A percentile compares a stretch with the other conserved stretches of the same genome.
phyloP scores from a whole-genome alignment of 2,888 invertebrate genomes.

The Campoplex nolae region DNA sequence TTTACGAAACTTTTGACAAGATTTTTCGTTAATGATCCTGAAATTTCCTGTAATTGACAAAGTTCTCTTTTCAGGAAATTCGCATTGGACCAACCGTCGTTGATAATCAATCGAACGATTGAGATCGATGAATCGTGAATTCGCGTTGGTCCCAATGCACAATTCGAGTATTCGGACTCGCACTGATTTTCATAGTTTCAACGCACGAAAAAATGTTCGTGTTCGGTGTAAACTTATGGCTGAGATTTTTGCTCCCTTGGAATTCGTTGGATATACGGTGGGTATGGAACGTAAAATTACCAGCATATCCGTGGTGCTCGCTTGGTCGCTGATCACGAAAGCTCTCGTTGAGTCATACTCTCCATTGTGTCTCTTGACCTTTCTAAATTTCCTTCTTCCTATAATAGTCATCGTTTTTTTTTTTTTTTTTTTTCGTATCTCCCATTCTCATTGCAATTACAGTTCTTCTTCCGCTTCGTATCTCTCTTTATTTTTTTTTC shows the following conservation, averaged over 20 bases:
- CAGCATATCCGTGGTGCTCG: slow-evolving; percentile 44
- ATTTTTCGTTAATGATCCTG: not conserved
- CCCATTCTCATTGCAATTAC: slow-evolving; percentile 20
- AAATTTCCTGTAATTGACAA: not conserved
- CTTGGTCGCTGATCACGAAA: slow-evolving; percentile 74
- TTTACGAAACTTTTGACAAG: not conserved
- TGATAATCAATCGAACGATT: not conserved
- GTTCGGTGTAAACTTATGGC: not conserved
- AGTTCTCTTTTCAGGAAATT: not conserved
- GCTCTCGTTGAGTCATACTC: slow-evolving; percentile 48
- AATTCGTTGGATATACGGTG: not conserved
- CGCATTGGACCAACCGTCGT: not conserved
- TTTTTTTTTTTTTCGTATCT: slow-evolving; percentile 20
- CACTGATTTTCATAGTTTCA: too few relatives aligned
- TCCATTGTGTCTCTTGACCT: slow-evolving; percentile 50
- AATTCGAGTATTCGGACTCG: not conserved
- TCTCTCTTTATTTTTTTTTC: slow-evolving; percentile 30
- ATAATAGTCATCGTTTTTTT: not conserved
- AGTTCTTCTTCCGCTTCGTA: slow-evolving; percentile 56
- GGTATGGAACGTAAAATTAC: slow-evolving; percentile 54
- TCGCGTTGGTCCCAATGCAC: not conserved
- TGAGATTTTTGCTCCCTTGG: slow-evolving; percentile 25
- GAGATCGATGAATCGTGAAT: not conserved
- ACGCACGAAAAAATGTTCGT: not conserved
- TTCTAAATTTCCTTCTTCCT: slow-evolving; percentile 53